Conservation (phyloP, 2,797 vertebrate genomes). For the Vultur gryphus region DNA sequence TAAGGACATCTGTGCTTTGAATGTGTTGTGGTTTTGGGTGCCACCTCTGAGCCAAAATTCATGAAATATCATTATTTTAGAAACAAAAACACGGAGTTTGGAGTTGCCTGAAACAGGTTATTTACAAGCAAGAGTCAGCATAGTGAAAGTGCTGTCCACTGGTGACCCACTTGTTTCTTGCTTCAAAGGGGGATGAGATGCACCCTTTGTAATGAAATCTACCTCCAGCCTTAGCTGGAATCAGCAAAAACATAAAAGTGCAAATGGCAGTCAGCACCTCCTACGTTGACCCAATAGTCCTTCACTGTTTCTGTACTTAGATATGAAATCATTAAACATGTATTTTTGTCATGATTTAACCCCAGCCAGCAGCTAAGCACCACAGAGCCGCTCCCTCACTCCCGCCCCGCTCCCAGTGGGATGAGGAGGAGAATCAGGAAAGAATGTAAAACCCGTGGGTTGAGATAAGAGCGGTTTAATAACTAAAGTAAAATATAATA, state of each 20-base stretch:
- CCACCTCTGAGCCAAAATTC: neutral
- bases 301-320: neutral
- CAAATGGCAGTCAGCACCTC: neutral
- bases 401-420: no score
- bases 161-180: neutral
- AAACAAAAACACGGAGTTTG: neutral
- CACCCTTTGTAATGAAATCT: neutral
- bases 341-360: no score
- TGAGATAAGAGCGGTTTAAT: no score
- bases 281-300: neutral
- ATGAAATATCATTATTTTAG: neutral
- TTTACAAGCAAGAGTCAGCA: neutral
- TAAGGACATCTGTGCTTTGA: neutral
- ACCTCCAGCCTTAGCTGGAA: neutral
- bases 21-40: neutral
- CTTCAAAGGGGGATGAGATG: accelerated
- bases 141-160: neutral
- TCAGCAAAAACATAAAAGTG: neutral
- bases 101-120: neutral
- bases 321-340: neutral
- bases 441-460: no score
- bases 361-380: no score
- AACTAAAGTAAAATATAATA: no score
- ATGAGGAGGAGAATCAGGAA: no score
- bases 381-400: no score